Evolutionary conservation across 2,888 invertebrate species (phyloP).

Genomic region (Ypsolopha sequella): DNA sequence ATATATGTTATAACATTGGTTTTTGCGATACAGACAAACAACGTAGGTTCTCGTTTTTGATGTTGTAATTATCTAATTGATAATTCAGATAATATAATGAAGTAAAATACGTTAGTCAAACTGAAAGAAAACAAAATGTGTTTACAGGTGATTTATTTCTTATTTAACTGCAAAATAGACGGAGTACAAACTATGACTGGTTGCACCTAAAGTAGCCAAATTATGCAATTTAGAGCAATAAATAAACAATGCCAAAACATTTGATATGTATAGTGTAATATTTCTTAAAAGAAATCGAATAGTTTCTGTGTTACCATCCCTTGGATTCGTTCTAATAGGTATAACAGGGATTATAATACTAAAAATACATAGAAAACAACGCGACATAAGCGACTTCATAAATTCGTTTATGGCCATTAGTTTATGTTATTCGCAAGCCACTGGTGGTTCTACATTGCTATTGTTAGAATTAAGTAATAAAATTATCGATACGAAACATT

Average conservation of each 20-base stretch:
- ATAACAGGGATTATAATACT: conserved; percentile 8
- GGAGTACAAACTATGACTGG: conserved; percentile 47
- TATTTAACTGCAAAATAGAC: conserved; percentile 34
- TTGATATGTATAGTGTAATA: conserved; percentile 6
- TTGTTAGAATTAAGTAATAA: conserved; percentile 56
- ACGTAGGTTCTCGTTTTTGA: too few relatives aligned
- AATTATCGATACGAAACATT: conserved; percentile 45
- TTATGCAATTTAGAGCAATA: conserved; percentile 13
- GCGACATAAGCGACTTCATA: conserved; percentile 62
- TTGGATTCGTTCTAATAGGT: neutral
- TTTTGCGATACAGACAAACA: too few relatives aligned
- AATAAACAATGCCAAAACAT: conserved; percentile 8
- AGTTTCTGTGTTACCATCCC: neutral
- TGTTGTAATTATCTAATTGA: too few relatives aligned
- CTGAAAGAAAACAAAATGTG: conserved; percentile 11
- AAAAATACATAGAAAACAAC: conserved; percentile 51
- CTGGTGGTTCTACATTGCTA: conserved; percentile 51
- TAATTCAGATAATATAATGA: too few relatives aligned
- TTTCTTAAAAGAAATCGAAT: neutral
- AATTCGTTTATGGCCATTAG: conserved; percentile 62
- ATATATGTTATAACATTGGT: too few relatives aligned
- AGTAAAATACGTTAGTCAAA: too few relatives aligned
- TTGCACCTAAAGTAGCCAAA: conserved; percentile 25
- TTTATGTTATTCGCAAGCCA: conserved; percentile 67
- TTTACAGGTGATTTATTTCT: conserved; percentile 62